Evolutionary conservation across 2,113 vertebrate species (phyloP).

Genomic region (Tupaia chinensis): DNA sequence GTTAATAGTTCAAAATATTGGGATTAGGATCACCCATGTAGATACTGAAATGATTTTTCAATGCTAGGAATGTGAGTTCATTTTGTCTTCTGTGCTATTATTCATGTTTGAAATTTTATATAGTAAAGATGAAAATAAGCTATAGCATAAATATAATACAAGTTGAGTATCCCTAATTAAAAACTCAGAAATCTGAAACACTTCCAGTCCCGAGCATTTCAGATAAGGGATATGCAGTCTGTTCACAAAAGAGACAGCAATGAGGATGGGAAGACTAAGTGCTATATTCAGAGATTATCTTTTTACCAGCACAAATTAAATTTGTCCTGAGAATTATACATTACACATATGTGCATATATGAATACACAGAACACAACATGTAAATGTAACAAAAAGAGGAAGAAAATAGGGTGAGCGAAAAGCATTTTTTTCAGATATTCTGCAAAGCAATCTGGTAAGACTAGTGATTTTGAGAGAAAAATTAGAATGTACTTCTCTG

Average conservation of each 20-base stretch:
- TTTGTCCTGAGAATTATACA: not conserved
- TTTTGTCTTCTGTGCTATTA: not conserved
- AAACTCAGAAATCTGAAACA: no score
- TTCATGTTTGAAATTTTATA: not conserved
- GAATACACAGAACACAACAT: not conserved
- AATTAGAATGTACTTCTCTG: not conserved
- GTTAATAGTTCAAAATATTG: not conserved
- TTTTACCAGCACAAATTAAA: not conserved
- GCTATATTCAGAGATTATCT: not conserved
- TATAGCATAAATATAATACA: not conserved
- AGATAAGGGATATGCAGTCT: no score
- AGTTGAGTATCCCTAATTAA: no score
- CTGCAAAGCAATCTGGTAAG: slow-evolving; percentile 17
- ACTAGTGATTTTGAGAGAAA: not conserved
- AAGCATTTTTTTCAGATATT: not conserved
- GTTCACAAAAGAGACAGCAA: not conserved
- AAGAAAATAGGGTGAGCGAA: not conserved
- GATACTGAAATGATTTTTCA: not conserved
- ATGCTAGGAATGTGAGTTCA: not conserved
- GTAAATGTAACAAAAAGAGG: not conserved
- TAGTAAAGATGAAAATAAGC: not conserved
- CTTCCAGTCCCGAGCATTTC: no score
- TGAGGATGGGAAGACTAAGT: not conserved
- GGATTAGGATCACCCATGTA: not conserved
- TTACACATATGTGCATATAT: not conserved